phyloP scores from a whole-genome alignment of 2,797 vertebrate species.

The Halcyon smyrnensis region DNA sequence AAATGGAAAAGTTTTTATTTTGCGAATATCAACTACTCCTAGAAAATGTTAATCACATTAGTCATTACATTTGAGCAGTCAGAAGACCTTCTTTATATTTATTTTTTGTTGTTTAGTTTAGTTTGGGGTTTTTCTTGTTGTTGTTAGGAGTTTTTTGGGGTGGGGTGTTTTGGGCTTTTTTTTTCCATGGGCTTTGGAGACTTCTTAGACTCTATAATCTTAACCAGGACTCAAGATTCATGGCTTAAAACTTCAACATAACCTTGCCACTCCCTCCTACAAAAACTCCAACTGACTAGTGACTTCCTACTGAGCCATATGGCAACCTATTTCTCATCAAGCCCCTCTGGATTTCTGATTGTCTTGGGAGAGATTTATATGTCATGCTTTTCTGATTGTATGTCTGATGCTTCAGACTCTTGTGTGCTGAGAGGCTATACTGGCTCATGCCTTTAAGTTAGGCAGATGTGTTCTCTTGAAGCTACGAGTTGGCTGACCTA shows the following conservation, averaged over 20 bases:
- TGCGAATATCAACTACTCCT: not conserved
- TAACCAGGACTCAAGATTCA: not conserved
- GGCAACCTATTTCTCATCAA: not conserved
- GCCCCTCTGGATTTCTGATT: not conserved
- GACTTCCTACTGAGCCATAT: not conserved
- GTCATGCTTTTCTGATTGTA: not conserved
- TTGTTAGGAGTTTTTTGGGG: not conserved
- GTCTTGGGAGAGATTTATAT: not conserved
- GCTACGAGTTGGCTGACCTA: not conserved
- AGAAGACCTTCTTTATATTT: not conserved
- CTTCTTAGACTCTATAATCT: not conserved
- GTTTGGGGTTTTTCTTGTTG: accelerated
- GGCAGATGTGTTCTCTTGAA: not conserved
- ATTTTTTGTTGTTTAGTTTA: not conserved
- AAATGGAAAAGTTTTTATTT: not conserved
- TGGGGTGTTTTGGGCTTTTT: not conserved
- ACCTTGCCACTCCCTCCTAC: not conserved
- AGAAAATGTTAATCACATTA: not conserved
- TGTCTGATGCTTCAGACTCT: not conserved
- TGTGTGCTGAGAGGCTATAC: not conserved
- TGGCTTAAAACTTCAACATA: not conserved
- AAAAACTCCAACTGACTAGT: not conserved
- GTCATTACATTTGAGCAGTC: not conserved
- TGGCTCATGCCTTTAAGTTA: not conserved
- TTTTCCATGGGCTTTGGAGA: not conserved